Percentiles rank a stretch among this genome's conserved stretches.
Conservation (phyloP, 2,888 invertebrate species). For the Abrostola triplasia region DNA sequence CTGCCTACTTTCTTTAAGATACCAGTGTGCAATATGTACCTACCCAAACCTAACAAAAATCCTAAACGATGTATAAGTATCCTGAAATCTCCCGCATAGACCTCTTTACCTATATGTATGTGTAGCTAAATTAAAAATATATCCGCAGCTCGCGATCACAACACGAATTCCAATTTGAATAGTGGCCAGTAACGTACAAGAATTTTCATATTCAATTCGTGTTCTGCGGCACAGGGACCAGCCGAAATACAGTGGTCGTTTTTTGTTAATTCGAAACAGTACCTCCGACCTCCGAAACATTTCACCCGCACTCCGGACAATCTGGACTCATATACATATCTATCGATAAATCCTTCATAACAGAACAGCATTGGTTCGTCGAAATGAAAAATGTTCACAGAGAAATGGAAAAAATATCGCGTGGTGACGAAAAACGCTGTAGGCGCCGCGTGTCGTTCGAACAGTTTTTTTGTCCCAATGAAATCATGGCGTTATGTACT, state of each 20-base stretch:
- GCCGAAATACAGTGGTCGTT: background rate
- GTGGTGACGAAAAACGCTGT: slow-evolving; percentile 62
- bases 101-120: too few species aligned
- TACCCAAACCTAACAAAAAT: too few species aligned
- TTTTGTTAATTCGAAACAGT: slow-evolving; percentile 42
- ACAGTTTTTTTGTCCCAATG: slow-evolving; percentile 38
- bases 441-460: slow-evolving; percentile 27
- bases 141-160: background rate
- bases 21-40: too few species aligned
- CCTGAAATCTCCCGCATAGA: too few species aligned
- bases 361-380: slow-evolving; percentile 52
- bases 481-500: slow-evolving; percentile 53
- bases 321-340: slow-evolving; percentile 33
- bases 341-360: slow-evolving; percentile 52
- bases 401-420: slow-evolving; percentile 57
- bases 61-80: too few species aligned
- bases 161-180: slow-evolving; percentile 14
- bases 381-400: slow-evolving; percentile 65
- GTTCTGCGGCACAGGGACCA: too few species aligned
- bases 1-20: too few species aligned
- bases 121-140: slow-evolving; percentile 18
- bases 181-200: slow-evolving; percentile 25
- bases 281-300: slow-evolving; percentile 40
- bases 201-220: slow-evolving; percentile 45
- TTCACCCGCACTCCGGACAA: slow-evolving; percentile 35